phyloP scores from a whole-genome alignment of 2,888 invertebrate species.

The Dryobotodes eremita region DNA sequence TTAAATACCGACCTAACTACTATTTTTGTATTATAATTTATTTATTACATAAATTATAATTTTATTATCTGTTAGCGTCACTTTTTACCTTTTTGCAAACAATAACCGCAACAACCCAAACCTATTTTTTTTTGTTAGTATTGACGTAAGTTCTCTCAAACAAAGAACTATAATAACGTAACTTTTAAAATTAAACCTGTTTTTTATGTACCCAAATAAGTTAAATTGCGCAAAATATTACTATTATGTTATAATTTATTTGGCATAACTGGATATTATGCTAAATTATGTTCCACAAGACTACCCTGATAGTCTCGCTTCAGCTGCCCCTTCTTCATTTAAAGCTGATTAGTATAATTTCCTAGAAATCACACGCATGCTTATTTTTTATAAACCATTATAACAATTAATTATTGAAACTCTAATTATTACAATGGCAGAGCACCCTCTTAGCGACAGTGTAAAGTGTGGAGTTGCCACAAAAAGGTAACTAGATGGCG shows the following conservation, averaged over 20 bases:
- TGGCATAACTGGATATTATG: neutral
- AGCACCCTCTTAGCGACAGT: too few relatives aligned
- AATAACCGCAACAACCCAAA: neutral
- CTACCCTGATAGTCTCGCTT: neutral
- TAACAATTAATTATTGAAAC: too few relatives aligned
- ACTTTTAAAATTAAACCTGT: neutral
- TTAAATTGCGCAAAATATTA: neutral
- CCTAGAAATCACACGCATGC: neutral
- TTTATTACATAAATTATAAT: too few relatives aligned
- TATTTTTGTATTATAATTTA: neutral
- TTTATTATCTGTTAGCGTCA: neutral
- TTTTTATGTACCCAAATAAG: neutral
- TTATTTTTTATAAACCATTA: too few relatives aligned
- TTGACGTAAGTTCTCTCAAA: neutral
- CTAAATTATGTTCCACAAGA: constrained; percentile 18
- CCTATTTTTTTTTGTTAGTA: neutral
- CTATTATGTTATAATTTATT: neutral
- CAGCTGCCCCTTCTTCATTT: neutral
- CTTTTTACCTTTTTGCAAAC: neutral
- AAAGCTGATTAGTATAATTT: neutral
- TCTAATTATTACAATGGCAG: too few relatives aligned
- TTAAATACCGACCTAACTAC: neutral
- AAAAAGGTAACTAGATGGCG: too few relatives aligned
- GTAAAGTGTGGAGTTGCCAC: too few relatives aligned
- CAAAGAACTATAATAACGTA: neutral